These are phyloP conservation scores for Synchiropus splendidus DNA, from an alignment of 2,113 vertebrate species.

Conservation along the genomic window DNA sequence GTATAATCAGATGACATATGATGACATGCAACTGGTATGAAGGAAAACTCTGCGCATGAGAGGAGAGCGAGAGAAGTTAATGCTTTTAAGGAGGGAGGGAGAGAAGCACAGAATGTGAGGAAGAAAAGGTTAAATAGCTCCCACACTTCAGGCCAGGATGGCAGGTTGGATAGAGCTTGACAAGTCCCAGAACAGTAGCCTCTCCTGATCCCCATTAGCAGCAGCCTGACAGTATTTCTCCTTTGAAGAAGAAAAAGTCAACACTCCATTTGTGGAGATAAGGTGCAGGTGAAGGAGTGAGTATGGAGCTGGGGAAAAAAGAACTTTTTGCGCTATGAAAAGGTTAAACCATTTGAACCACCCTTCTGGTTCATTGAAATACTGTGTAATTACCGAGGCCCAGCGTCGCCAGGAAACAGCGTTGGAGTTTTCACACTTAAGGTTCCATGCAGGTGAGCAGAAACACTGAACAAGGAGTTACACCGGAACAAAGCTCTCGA, in stretches of 20 bases:
- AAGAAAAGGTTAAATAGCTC: conserved; percentile 58
- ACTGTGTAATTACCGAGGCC: conserved; percentile 20
- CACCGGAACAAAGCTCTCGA: conserved; percentile 19
- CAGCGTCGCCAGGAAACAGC: too few relatives aligned
- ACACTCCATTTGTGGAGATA: conserved; percentile 67
- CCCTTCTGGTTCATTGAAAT: conserved; percentile 24
- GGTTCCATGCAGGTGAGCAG: not conserved
- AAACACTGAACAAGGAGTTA: not conserved
- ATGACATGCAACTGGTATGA: conserved; percentile 29
- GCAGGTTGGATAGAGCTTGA: conserved; percentile 58
- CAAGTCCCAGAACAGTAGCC: conserved; percentile 64
- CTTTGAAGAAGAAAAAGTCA: conserved; percentile 67
- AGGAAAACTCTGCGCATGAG: conserved; percentile 21
- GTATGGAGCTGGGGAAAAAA: conserved; percentile 24
- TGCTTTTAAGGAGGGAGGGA: conserved; percentile 12
- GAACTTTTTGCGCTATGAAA: conserved; percentile 4
- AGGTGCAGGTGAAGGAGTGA: conserved; percentile 57
- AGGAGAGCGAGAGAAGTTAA: conserved; percentile 23
- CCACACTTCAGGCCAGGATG: conserved; percentile 54
- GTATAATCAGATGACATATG: conserved; percentile 43
- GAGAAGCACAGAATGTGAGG: conserved; percentile 39
- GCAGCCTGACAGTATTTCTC: conserved; percentile 55
- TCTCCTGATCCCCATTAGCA: conserved; percentile 64
- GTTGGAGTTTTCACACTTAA: conserved; percentile 2
- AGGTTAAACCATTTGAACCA: conserved; percentile 44